These are phyloP conservation scores for Danionella dracula DNA, from an alignment of 2,797 vertebrate genomes.

Conservation along the genomic window DNA sequence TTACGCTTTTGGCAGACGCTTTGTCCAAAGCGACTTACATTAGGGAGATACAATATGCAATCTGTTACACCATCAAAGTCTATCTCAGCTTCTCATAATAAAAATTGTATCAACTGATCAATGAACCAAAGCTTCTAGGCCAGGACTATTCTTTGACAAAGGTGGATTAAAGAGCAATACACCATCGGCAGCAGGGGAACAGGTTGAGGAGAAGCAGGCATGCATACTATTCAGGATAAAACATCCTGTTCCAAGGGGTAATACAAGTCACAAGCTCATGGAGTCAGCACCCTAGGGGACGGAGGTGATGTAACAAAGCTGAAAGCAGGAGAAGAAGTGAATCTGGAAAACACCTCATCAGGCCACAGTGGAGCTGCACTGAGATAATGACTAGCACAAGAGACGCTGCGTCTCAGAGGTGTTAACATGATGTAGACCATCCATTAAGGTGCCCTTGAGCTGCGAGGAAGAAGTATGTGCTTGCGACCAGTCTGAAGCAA, in stretches of 20 bases:
- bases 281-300: slow-evolving; percentile 6
- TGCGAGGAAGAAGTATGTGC: slow-evolving; percentile 5
- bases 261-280: background rate
- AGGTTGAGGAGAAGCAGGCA: background rate
- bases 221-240: background rate
- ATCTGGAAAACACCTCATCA: slow-evolving; percentile 38
- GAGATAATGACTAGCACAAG: slow-evolving; percentile 43
- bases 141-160: background rate
- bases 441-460: slow-evolving; percentile 37
- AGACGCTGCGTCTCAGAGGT: slow-evolving; percentile 32
- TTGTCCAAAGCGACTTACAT: too few relatives aligned
- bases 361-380: slow-evolving; percentile 25
- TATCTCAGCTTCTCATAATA: too few relatives aligned
- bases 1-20: too few relatives aligned
- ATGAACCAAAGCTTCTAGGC: too few relatives aligned
- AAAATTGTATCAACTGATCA: too few relatives aligned
- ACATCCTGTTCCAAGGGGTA: background rate
- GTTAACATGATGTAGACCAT: slow-evolving; percentile 34
- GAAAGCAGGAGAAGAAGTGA: slow-evolving; percentile 17
- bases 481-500: slow-evolving; percentile 24
- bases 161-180: background rate
- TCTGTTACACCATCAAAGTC: too few relatives aligned
- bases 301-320: slow-evolving; percentile 25
- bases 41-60: too few relatives aligned
- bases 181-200: background rate